A percentile compares a stretch with the other conserved stretches of the same genome.
Conservation (phyloP, 2,888 invertebrate genomes). For the Perizoma flavofasciatum region DNA sequence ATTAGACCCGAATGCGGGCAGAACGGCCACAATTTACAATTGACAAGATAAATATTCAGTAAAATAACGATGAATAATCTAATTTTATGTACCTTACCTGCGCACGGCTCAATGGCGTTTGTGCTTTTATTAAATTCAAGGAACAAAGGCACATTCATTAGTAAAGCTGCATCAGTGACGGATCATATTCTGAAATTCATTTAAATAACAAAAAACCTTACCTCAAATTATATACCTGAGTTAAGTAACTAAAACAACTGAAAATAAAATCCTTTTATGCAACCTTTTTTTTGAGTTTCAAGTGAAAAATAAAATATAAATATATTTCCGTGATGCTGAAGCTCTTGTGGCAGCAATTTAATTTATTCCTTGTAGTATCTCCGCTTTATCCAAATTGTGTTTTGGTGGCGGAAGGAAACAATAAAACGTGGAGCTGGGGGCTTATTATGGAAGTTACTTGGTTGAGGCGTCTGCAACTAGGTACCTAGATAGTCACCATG, state of each 20-base stretch:
- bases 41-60: constrained; percentile 6
- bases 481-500: no score
- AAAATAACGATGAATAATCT: not conserved
- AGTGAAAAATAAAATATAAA: constrained; percentile 13
- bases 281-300: not conserved
- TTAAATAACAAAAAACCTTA: no score
- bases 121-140: constrained; percentile 6
- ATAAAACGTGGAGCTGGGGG: constrained; percentile 5
- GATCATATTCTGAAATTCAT: no score
- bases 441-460: not conserved
- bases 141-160: not conserved
- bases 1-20: not conserved
- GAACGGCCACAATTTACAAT: not conserved
- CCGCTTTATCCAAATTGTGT: constrained; percentile 40
- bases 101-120: not conserved
- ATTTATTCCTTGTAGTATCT: constrained; percentile 42
- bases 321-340: constrained; percentile 28
- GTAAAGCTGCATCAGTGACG: no score
- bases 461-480: no score
- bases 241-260: no score
- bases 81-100: constrained; percentile 2
- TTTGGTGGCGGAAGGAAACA: constrained; percentile 35
- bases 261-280: no score
- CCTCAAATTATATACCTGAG: no score
- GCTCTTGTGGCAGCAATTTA: constrained; percentile 43